Conservation (phyloP, 2,113 vertebrate species). For the Brachyhypopomus occidentalis region DNA sequence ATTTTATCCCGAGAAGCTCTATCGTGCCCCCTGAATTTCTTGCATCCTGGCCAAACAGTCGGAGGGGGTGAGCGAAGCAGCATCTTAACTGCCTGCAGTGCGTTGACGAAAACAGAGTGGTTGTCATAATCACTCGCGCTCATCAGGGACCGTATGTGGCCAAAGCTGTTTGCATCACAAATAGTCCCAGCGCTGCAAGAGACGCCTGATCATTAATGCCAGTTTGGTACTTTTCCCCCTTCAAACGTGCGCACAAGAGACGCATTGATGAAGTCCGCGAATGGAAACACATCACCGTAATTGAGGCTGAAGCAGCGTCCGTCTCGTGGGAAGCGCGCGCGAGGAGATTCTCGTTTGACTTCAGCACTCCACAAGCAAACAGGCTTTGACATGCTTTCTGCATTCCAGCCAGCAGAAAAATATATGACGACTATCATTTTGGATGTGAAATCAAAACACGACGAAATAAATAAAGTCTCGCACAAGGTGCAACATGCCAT, state of each 20-base stretch:
- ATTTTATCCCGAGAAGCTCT: constrained; percentile 23
- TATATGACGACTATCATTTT: constrained; percentile 40
- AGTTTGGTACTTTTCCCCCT: constrained; percentile 40
- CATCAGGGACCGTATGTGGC: constrained; percentile 47
- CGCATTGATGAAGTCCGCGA: constrained; percentile 49
- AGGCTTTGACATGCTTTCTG: constrained; percentile 52
- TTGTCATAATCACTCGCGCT: constrained; percentile 60
- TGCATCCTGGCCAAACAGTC: constrained; percentile 4
- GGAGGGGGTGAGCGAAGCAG: no score
- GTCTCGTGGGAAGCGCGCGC: constrained; percentile 34
- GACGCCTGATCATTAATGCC: constrained; percentile 52
- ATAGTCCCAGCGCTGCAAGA: constrained; percentile 48
- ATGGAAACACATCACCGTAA: constrained; percentile 53
- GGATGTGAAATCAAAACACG: constrained; percentile 37
- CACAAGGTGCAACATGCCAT: constrained; percentile 35
- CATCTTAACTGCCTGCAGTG: not conserved
- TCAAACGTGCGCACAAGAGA: constrained; percentile 36
- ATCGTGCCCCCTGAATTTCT: constrained; percentile 25
- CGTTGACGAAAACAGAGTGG: constrained; percentile 47
- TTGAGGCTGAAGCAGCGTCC: constrained; percentile 46
- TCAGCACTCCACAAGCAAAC: constrained; percentile 16
- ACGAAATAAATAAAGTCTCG: constrained; percentile 35
- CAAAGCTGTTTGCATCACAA: constrained; percentile 61
- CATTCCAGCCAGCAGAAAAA: constrained; percentile 50
- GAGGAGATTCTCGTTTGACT: constrained; percentile 44